These are phyloP conservation scores for Diprion similis DNA, from an alignment of 1,140 invertebrate species.

Conservation along the genomic window DNA sequence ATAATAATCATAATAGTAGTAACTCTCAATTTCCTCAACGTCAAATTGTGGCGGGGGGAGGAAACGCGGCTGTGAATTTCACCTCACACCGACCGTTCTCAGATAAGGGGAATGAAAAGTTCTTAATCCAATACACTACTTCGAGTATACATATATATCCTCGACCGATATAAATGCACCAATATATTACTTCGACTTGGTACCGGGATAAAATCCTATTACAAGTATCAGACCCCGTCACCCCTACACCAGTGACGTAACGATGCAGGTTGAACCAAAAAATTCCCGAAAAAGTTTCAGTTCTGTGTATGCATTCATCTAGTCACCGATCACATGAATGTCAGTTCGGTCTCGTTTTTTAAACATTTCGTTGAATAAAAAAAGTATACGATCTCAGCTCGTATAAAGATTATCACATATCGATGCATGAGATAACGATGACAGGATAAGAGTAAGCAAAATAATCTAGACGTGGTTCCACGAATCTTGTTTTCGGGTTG, in stretches of 20 bases:
- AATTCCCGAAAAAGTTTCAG: too few species aligned
- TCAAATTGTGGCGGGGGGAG: not conserved
- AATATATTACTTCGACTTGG: slow-evolving; percentile 1
- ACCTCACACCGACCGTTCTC: not conserved
- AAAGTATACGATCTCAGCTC: too few species aligned
- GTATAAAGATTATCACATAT: too few species aligned
- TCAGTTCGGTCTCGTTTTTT: too few species aligned
- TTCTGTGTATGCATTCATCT: too few species aligned
- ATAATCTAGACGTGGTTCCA: too few species aligned
- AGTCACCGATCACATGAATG: too few species aligned
- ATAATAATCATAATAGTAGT: slow-evolving; percentile 8
- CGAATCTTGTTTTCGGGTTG: too few species aligned
- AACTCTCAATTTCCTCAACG: slow-evolving; percentile 1
- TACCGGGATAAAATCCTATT: not conserved
- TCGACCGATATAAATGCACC: not conserved
- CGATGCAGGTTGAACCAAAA: not conserved
- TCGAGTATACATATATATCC: not conserved
- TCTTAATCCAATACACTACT: slow-evolving; percentile 42
- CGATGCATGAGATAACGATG: too few species aligned
- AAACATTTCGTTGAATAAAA: too few species aligned
- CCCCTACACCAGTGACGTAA: not conserved
- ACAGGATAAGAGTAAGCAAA: too few species aligned
- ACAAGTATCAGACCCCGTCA: slow-evolving; percentile 2
- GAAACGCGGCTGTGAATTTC: not conserved
- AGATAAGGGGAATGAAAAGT: slow-evolving; percentile 36